A percentile compares a stretch with the other conserved stretches of the same genome.
Conservation (phyloP, 2,888 invertebrate species). For the Rhamphomyia laevipes region DNA sequence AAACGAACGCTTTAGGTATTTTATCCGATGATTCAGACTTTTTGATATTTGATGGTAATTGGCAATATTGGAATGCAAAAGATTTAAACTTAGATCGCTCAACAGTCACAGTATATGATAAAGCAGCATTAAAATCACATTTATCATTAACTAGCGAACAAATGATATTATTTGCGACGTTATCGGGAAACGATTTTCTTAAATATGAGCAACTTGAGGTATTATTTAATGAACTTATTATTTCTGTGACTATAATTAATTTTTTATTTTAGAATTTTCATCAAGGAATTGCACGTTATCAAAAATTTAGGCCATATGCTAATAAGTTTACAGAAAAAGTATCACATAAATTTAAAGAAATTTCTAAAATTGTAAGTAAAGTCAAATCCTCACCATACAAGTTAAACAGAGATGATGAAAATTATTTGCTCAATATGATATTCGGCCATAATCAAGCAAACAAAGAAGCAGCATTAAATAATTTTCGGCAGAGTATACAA, state of each 20-base stretch:
- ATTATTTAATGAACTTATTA: neutral
- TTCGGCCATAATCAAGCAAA: neutral
- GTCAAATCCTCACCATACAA: neutral
- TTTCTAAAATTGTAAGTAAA: neutral
- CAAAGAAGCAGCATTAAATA: neutral
- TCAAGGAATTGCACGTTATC: too few species aligned
- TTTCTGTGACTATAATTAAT: too few species aligned
- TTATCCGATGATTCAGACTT: constrained; percentile 12
- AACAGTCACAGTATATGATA: constrained; percentile 6
- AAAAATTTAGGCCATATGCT: too few species aligned
- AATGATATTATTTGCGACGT: constrained; percentile 9
- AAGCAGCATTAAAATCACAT: constrained; percentile 1
- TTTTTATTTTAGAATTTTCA: too few species aligned
- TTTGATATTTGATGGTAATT: constrained; percentile 12
- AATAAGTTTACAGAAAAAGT: too few species aligned
- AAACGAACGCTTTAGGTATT: constrained; percentile 9
- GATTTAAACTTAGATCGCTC: constrained; percentile 3
- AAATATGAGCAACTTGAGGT: constrained; percentile 5
- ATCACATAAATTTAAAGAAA: neutral
- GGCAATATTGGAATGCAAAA: constrained; percentile 6
- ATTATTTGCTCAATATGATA: neutral
- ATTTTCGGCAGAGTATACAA: neutral
- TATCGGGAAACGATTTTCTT: constrained; percentile 11
- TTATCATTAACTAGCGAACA: constrained; percentile 5
- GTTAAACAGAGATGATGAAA: neutral